These are phyloP conservation scores for Acanthosoma haemorrhoidale DNA, from an alignment of 2,888 invertebrate genomes.

Conservation along the genomic window DNA sequence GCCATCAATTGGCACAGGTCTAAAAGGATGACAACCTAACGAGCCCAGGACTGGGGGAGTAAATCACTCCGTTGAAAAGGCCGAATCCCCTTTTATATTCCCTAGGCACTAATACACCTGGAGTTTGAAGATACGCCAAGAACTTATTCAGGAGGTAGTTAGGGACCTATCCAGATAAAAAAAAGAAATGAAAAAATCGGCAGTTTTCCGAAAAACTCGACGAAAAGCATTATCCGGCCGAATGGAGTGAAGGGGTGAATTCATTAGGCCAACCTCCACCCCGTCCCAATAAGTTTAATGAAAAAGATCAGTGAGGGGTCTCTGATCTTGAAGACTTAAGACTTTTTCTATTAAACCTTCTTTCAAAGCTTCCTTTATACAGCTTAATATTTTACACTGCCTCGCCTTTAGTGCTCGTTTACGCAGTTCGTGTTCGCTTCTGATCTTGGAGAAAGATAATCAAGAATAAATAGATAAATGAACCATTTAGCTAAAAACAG, in stretches of 20 bases:
- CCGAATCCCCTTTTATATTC: neutral
- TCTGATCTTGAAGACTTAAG: neutral
- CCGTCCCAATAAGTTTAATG: conserved; percentile 4
- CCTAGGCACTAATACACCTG: neutral
- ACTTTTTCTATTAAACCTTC: neutral
- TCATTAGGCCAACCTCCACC: neutral
- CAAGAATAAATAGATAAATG: too few species aligned
- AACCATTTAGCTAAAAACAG: too few species aligned
- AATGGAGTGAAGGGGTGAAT: neutral
- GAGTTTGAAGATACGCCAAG: neutral
- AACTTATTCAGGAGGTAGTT: too few species aligned
- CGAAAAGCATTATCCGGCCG: neutral
- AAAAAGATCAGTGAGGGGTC: conserved; percentile 13
- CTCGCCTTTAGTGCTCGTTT: too few species aligned
- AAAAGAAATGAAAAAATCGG: neutral
- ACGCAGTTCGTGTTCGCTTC: too few species aligned
- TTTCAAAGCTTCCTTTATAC: neutral
- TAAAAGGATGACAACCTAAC: too few species aligned
- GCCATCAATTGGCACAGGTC: too few species aligned
- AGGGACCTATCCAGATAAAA: neutral
- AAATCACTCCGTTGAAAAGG: too few species aligned
- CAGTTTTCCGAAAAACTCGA: neutral
- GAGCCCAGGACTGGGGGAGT: too few species aligned
- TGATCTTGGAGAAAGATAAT: too few species aligned
- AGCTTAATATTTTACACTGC: too few species aligned